Evolutionary conservation across 2,797 vertebrate species (phyloP).

Genomic region (Sebastes iracundus): DNA sequence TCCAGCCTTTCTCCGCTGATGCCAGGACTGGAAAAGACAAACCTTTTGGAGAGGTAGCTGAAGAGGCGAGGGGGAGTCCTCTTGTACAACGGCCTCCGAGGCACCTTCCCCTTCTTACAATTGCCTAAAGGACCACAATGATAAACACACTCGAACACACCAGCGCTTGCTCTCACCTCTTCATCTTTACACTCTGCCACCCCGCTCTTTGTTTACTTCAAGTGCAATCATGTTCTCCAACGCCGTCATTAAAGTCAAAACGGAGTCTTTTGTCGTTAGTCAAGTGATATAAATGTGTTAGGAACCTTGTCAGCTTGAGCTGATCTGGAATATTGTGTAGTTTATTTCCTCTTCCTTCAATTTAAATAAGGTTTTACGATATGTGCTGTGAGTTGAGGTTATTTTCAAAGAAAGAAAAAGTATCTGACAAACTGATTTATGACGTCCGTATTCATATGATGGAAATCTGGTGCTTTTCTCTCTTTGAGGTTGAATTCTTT

Average conservation of each 20-base stretch:
- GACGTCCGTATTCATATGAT: background rate
- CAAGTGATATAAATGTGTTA: constrained; percentile 64
- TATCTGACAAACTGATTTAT: background rate
- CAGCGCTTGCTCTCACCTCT: constrained; percentile 59
- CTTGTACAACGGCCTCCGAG: constrained; percentile 67
- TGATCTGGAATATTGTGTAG: background rate
- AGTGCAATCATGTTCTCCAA: constrained; percentile 70
- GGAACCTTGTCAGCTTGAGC: constrained; percentile 4
- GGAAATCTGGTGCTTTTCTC: constrained; percentile 8
- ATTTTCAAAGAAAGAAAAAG: background rate
- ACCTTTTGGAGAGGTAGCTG: constrained; percentile 75
- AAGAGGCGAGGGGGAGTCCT: constrained; percentile 64
- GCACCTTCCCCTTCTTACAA: constrained; percentile 64
- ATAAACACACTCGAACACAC: constrained; percentile 72
- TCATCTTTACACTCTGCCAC: constrained; percentile 56
- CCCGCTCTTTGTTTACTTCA: constrained; percentile 69
- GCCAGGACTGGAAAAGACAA: constrained; percentile 86
- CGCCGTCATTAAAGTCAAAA: constrained; percentile 72
- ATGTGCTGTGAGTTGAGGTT: background rate
- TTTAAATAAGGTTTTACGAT: background rate
- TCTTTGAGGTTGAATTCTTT: constrained; percentile 23
- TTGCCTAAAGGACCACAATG: constrained; percentile 60
- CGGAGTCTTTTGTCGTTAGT: constrained; percentile 47
- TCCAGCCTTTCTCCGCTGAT: constrained; percentile 63
- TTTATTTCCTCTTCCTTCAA: background rate